Evolutionary conservation across 2,888 invertebrate genomes (phyloP).

Genomic region (Metacarcinus magister): DNA sequence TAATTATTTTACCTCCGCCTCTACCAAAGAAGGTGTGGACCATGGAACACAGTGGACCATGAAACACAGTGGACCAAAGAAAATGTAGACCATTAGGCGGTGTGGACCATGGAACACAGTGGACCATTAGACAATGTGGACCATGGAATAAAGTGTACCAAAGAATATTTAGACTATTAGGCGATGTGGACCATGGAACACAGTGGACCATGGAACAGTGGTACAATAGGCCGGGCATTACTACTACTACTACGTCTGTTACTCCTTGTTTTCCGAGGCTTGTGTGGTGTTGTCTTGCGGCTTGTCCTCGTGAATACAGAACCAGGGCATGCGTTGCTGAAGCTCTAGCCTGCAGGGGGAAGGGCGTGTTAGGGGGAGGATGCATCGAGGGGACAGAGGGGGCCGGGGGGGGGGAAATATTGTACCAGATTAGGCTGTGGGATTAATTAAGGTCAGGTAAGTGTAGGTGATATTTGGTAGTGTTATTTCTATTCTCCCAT

Average conservation of each 20-base stretch:
- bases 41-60: neutral
- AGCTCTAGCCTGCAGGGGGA: constrained; percentile 61
- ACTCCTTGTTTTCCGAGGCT: constrained; percentile 18
- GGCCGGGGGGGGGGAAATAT: neutral
- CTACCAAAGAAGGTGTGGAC: neutral
- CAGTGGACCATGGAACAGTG: neutral
- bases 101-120: neutral
- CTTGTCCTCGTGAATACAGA: constrained; percentile 68
- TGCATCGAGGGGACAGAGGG: neutral
- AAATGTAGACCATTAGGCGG: too few species aligned
- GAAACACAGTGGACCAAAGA: too few species aligned
- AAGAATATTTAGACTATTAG: too few species aligned
- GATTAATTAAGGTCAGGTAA: neutral
- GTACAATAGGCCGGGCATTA: neutral
- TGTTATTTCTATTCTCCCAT: neutral
- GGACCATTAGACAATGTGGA: neutral
- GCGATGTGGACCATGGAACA: neutral
- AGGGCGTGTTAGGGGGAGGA: neutral
- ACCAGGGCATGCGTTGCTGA: constrained; percentile 69
- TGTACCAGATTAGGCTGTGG: neutral
- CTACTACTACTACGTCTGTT: constrained; percentile 9
- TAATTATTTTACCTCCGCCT: neutral
- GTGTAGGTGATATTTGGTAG: neutral
- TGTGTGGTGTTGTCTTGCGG: constrained; percentile 58
- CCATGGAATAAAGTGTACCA: too few species aligned